Evolutionary conservation across 2,797 vertebrate genomes (phyloP), one percentile per base, ranked within the genome.

Genomic region (Alauda arvensis): DNA sequence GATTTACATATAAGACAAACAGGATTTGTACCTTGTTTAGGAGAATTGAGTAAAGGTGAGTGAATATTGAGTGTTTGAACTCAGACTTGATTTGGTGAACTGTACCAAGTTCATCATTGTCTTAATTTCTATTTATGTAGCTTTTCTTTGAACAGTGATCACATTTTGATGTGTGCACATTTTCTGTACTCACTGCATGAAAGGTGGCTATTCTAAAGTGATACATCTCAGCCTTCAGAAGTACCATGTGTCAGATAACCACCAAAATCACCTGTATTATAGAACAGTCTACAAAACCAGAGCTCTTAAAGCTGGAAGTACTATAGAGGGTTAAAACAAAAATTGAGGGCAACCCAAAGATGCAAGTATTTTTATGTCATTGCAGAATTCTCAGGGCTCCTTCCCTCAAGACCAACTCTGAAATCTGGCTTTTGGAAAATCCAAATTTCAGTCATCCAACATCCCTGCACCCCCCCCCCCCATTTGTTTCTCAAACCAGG

Each of bases 331-430:
- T 77, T 86, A 49, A 74, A 81, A 43, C 51, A 49, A 65, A 85
- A 72, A 81, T 37, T 59, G 51, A 87, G 42, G 46, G 48, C 61
- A 85, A 25, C 14, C 25, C 40, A 81, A 83, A 92, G 82, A 80
- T 49, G 8, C 1, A 17, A 66, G 45, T 11, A 6, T 52, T 85
- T 67, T 85, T 69, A 19, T 55, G n/a, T 34, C 25, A 33, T 21
- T 55, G 23, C 11, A 21, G n/a, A 85, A 85, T 87, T 85, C 88
- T 95, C 91, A 84, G 93, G 87, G 40, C 49, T 16, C 15, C 13
- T 90, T 93, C 39, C 48, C 40, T 85, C 66, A 75, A 65, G 40
- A 46, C 31, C 14, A 48, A 13, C 28, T 86, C 62, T 52, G 55
- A 77, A 75, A 69, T 33, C 6, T 62, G 20, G n/a, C 8, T 23